phyloP scores from a whole-genome alignment of 2,113 vertebrate genomes.

The Callipepla californica region DNA sequence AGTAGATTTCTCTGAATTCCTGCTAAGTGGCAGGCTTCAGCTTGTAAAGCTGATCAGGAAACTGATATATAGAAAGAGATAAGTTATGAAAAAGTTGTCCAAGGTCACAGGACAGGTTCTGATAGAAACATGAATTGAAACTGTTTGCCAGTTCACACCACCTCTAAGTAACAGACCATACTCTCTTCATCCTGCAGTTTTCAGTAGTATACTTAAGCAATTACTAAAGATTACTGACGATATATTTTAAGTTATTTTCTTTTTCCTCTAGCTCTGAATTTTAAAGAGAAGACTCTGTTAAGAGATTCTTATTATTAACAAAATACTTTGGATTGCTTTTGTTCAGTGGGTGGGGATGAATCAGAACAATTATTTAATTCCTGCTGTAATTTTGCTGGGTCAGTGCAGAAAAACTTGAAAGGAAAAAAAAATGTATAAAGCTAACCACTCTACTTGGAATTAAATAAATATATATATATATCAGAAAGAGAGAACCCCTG shows the following conservation, averaged over 20 bases:
- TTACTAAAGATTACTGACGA: background rate
- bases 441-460: background rate
- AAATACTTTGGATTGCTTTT: conserved; percentile 36
- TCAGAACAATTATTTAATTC: conserved; percentile 65
- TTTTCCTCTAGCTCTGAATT: background rate
- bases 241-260: background rate
- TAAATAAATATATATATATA: too few species aligned
- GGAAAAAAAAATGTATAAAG: background rate
- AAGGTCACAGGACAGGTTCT: background rate
- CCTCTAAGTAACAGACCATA: background rate
- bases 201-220: background rate
- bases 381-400: background rate
- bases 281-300: background rate
- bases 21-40: background rate
- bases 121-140: background rate
- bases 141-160: background rate
- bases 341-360: conserved; percentile 22
- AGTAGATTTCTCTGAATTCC: background rate
- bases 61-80: background rate
- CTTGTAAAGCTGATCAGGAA: background rate
- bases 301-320: background rate
- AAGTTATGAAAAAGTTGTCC: background rate
- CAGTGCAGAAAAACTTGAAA: background rate
- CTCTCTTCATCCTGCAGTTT: background rate
- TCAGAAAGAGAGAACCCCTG: background rate